A percentile compares a stretch with the other conserved stretches of the same genome.
Conservation (phyloP, 1,140 invertebrate species). For the Mamestra configurata region DNA sequence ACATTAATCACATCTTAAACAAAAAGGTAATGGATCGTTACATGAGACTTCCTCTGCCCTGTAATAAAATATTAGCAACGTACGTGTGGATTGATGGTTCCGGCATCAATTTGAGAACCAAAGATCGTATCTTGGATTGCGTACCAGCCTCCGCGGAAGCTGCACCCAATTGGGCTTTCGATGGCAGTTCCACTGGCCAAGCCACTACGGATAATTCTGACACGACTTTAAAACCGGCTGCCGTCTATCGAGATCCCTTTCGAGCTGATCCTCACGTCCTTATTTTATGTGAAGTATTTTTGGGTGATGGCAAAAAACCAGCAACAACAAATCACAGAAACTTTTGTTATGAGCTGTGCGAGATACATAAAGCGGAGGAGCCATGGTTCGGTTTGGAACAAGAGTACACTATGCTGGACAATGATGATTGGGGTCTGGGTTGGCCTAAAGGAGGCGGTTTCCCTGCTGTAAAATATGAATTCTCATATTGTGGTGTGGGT, state of each 20-base stretch:
- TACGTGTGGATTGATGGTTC: slow-evolving; percentile 98
- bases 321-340: slow-evolving; percentile 92
- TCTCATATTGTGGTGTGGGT: slow-evolving; percentile 95
- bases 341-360: slow-evolving; percentile 92
- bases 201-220: slow-evolving; percentile 95
- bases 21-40: slow-evolving; percentile 81
- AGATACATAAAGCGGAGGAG: slow-evolving; percentile 91
- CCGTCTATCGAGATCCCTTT: slow-evolving; percentile 98
- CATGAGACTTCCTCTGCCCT: slow-evolving; percentile 90
- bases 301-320: slow-evolving; percentile 70
- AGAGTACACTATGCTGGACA: slow-evolving; percentile 95
- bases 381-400: slow-evolving; percentile 98
- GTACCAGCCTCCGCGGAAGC: slow-evolving; percentile 91
- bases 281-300: slow-evolving; percentile 93
- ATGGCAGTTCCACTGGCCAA: slow-evolving; percentile 96
- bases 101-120: slow-evolving; percentile 94
- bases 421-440: slow-evolving; percentile 93
- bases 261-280: slow-evolving; percentile 95
- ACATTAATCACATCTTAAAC: slow-evolving; percentile 79
- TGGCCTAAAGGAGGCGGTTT: slow-evolving; percentile 95
- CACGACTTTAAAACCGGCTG: slow-evolving; percentile 95
- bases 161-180: slow-evolving; percentile 97
- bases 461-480: slow-evolving; percentile 89
- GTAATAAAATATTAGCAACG: slow-evolving; percentile 92
- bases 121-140: slow-evolving; percentile 93